A percentile compares a stretch with the other conserved stretches of the same genome.
These are phyloP conservation scores for Entomobrya proxima DNA, from an alignment of 2,888 invertebrate genomes.

Conservation along the genomic window DNA sequence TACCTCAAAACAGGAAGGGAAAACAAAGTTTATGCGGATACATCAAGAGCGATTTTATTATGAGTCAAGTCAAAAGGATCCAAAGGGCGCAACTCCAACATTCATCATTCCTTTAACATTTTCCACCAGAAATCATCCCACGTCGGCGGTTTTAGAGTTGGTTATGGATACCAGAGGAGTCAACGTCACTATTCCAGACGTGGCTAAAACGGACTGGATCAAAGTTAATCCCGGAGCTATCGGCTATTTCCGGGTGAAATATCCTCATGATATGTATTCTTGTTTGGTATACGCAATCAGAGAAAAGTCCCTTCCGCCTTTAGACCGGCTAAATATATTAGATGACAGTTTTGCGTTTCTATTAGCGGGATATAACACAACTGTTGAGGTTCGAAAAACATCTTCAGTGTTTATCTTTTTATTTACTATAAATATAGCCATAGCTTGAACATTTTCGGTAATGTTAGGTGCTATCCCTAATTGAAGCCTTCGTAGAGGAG, in stretches of 20 bases:
- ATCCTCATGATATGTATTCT: conserved; percentile 86
- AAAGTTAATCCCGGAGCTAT: conserved; percentile 90
- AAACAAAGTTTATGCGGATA: conserved; percentile 83
- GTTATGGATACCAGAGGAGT: conserved; percentile 83
- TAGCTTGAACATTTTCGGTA: conserved; percentile 85
- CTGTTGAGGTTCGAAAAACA: neutral
- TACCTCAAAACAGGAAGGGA: conserved; percentile 81
- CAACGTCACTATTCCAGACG: conserved; percentile 85
- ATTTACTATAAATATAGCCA: neutral
- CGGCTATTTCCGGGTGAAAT: conserved; percentile 93
- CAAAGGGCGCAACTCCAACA: conserved; percentile 77
- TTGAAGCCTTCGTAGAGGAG: conserved; percentile 90
- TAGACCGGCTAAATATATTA: conserved; percentile 90
- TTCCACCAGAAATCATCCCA: conserved; percentile 85
- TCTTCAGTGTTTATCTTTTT: neutral
- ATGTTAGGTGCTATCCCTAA: conserved; percentile 78
- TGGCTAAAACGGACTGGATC: conserved; percentile 87
- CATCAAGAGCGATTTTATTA: conserved; percentile 91
- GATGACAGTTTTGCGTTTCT: conserved; percentile 96
- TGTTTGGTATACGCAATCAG: conserved; percentile 88
- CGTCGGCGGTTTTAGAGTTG: conserved; percentile 80
- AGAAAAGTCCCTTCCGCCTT: conserved; percentile 87
- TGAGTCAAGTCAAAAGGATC: conserved; percentile 81
- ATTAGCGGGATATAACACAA: conserved; percentile 81
- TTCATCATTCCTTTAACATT: conserved; percentile 95